Evolutionary conservation across 2,888 invertebrate species (phyloP).

Genomic region (Coleophora flavipennella): DNA sequence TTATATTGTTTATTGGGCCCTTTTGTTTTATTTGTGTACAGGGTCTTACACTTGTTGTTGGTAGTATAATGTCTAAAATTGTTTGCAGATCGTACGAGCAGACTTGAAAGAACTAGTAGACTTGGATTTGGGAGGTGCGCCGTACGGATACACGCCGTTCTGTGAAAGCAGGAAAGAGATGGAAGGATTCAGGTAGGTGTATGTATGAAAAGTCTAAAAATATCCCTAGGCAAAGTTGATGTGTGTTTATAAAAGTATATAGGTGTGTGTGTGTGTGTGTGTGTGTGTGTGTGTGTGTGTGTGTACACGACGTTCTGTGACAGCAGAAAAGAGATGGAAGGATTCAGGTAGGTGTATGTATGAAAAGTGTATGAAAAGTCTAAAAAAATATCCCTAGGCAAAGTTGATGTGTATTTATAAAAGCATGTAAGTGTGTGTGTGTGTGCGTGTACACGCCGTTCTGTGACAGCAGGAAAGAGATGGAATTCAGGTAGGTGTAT

Average conservation of each 20-base stretch:
- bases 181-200: constrained; percentile 90
- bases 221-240: too few species aligned
- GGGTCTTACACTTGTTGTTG: too few species aligned
- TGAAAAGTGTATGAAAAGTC: too few species aligned
- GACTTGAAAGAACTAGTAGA: constrained; percentile 94
- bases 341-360: constrained; percentile 86
- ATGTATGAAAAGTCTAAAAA: too few species aligned
- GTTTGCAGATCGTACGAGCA: constrained; percentile 86
- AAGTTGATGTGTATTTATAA: too few species aligned
- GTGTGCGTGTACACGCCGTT: constrained; percentile 99
- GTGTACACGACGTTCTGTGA: constrained; percentile 99
- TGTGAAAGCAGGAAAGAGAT: constrained; percentile 98
- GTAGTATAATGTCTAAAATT: constrained; percentile 1
- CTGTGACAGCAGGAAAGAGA: constrained; percentile 96
- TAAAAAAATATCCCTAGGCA: too few species aligned
- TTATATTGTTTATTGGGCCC: too few species aligned
- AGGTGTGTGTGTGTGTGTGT: too few species aligned
- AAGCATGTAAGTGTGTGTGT: too few species aligned
- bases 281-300: too few species aligned
- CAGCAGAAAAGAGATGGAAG: constrained; percentile 98
- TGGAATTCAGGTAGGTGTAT: constrained; percentile 94
- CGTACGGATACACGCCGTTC: constrained; percentile 99
- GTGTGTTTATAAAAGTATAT: too few species aligned
- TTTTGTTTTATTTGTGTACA: too few species aligned
- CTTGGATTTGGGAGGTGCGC: constrained; percentile 93